Conservation (phyloP, 2,113 vertebrate genomes). For the Epinephelus fuscoguttatus region DNA sequence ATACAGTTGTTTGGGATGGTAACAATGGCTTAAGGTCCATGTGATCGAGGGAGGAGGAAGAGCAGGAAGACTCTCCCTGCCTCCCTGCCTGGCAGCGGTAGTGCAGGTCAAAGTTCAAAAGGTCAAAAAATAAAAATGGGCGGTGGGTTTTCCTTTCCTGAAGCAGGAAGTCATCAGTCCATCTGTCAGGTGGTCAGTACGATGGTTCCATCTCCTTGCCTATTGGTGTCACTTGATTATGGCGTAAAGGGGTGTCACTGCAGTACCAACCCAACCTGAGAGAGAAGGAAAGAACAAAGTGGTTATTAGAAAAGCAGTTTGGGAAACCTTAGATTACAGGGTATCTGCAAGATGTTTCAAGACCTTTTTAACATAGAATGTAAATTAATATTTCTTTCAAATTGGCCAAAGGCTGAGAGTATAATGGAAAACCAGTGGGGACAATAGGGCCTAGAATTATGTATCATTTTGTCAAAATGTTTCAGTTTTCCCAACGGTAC, state of each 20-base stretch:
- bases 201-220: constrained; percentile 76
- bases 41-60: constrained; percentile 67
- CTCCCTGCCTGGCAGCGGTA: constrained; percentile 81
- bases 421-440: too few relatives aligned
- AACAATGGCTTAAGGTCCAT: constrained; percentile 85
- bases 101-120: constrained; percentile 86
- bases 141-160: constrained; percentile 77
- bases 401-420: too few relatives aligned
- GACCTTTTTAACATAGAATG: neutral
- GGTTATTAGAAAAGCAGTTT: neutral
- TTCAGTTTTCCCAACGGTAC: too few relatives aligned
- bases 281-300: neutral
- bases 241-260: constrained; percentile 86
- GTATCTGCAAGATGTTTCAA: neutral
- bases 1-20: constrained; percentile 73
- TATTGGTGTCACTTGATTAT: constrained; percentile 67
- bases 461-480: too few relatives aligned
- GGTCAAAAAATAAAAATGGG: constrained; percentile 82
- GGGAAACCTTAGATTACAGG: neutral
- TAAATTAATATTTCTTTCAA: too few relatives aligned
- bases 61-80: constrained; percentile 47
- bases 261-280: constrained; percentile 95
- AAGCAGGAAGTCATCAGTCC: constrained; percentile 81
- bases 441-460: too few relatives aligned
- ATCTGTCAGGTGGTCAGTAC: constrained; percentile 79